A percentile compares a stretch with the other conserved stretches of the same genome.
These are phyloP conservation scores for Arrhamphus sclerolepis DNA, from an alignment of 2,797 vertebrate species.

Conservation along the genomic window DNA sequence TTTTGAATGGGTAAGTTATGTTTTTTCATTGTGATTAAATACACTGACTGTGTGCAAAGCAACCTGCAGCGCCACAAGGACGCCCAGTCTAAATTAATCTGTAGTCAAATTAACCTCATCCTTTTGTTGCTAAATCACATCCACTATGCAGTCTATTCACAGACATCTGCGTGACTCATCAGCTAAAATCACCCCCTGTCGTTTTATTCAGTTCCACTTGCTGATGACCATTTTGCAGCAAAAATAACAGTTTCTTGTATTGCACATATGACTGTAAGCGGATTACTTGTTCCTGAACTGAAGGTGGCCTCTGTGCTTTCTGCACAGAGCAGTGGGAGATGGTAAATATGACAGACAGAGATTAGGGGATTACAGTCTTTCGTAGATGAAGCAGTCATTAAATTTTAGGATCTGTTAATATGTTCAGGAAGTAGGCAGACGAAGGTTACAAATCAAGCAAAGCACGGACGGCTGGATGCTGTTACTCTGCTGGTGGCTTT, in stretches of 20 bases:
- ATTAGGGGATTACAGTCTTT: constrained; percentile 66
- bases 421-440: neutral
- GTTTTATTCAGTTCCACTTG: neutral
- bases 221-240: constrained; percentile 6
- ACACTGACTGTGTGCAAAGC: neutral
- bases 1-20: no score
- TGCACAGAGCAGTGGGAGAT: constrained; percentile 55
- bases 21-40: no score
- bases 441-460: neutral
- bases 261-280: constrained; percentile 54
- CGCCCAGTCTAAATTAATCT: constrained; percentile 4
- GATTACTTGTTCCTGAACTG: constrained; percentile 62
- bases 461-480: neutral
- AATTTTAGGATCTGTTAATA: neutral
- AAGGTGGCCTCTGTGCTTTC: constrained; percentile 51
- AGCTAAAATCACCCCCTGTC: neutral
- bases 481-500: neutral
- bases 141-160: constrained; percentile 1
- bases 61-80: neutral
- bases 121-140: constrained; percentile 5
- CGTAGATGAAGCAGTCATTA: constrained; percentile 52
- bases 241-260: constrained; percentile 57
- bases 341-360: constrained; percentile 56
- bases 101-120: constrained; percentile 8
- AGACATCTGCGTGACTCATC: constrained; percentile 5